These are phyloP conservation scores for Hylaea fasciaria DNA, from an alignment of 2,888 invertebrate genomes.

Conservation along the genomic window DNA sequence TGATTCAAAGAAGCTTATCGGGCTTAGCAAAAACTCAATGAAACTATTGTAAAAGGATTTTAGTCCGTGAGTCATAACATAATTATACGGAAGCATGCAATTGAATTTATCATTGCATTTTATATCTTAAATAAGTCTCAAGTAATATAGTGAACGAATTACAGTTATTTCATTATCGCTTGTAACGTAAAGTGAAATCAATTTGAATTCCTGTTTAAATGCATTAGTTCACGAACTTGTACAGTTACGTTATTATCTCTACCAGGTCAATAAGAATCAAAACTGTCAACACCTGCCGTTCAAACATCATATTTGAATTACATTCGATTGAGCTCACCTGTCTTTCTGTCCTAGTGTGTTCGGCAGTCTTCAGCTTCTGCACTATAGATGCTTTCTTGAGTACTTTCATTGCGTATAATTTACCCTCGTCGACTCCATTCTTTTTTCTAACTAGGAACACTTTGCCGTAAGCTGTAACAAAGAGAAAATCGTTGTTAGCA, in stretches of 20 bases:
- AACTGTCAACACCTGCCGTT: no score
- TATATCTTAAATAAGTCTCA: no score
- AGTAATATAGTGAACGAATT: no score
- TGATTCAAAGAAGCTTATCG: constrained; percentile 30
- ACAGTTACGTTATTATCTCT: no score
- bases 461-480: constrained; percentile 95
- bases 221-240: no score
- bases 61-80: constrained; percentile 6
- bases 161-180: no score
- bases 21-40: constrained; percentile 24
- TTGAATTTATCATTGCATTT: not conserved
- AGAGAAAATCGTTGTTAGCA: constrained; percentile 36
- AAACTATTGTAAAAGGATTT: constrained; percentile 19
- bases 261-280: no score
- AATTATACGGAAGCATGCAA: constrained; percentile 10
- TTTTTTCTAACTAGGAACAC: constrained; percentile 97
- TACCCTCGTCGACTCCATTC: constrained; percentile 93
- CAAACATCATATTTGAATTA: no score
- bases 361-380: constrained; percentile 97
- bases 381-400: constrained; percentile 97
- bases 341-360: constrained; percentile 98
- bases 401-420: constrained; percentile 99
- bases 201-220: no score
- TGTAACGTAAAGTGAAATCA: no score
- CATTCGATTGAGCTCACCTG: no score